Conservation (phyloP, 1,140 invertebrate genomes). For the Metopolophium dirhodum region DNA sequence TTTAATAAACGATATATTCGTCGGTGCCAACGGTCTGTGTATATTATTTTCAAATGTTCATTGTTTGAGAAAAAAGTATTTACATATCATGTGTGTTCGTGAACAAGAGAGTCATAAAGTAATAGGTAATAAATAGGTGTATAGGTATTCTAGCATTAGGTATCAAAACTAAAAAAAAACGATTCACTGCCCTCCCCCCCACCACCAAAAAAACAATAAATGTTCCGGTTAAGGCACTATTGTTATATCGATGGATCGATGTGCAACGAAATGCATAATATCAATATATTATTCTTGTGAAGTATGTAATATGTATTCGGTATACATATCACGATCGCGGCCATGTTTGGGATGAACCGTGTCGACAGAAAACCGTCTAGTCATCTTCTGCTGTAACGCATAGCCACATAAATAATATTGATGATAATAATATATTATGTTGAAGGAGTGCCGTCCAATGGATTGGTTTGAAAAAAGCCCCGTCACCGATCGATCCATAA, state of each 20-base stretch:
- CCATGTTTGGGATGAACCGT: not conserved
- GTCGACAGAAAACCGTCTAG: not conserved
- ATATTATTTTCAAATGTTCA: not conserved
- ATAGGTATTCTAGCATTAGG: not conserved
- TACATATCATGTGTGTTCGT: not conserved
- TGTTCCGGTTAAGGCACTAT: not conserved
- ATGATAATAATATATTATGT: not conserved
- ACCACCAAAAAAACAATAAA: not conserved
- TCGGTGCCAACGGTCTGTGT: not conserved
- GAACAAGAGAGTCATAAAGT: not conserved
- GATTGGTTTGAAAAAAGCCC: not conserved
- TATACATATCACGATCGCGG: not conserved
- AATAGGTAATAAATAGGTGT: not conserved
- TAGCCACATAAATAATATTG: not conserved
- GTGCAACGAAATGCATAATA: not conserved
- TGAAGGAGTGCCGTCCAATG: not conserved
- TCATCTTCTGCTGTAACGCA: not conserved
- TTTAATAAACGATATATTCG: too few relatives aligned
- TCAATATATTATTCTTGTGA: not conserved
- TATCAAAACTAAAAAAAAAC: not conserved
- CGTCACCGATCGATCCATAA: not conserved
- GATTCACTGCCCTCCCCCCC: not conserved
- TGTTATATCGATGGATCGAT: not conserved
- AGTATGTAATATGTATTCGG: slow-evolving; percentile 2
- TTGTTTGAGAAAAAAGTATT: not conserved